Evolutionary conservation across 2,888 invertebrate genomes (phyloP).

Genomic region (Ramazzottius varieornatus): DNA sequence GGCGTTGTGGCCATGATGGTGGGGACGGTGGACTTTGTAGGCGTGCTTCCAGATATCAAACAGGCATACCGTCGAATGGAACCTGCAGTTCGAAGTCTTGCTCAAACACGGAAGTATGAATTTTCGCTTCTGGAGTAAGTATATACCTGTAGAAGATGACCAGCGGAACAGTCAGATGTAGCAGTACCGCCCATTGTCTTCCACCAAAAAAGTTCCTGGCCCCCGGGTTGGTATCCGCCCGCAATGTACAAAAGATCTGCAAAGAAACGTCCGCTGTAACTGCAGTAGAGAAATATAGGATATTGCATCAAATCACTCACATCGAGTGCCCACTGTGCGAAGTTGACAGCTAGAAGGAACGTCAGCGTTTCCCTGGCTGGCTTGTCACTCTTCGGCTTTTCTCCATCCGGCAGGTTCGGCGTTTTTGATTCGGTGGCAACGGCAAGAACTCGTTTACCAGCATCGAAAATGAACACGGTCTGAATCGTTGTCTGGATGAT

Average conservation of each 20-base stretch:
- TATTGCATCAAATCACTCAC: too few species aligned
- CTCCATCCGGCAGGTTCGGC: background rate
- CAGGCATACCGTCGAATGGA: background rate
- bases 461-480: background rate
- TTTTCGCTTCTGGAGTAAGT: background rate
- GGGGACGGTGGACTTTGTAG: background rate
- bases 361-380: background rate
- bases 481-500: background rate
- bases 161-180: background rate
- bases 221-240: background rate
- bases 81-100: background rate
- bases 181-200: background rate
- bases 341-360: background rate
- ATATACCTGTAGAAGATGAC: background rate
- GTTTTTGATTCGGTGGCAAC: background rate
- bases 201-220: background rate
- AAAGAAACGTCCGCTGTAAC: background rate
- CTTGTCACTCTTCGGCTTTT: background rate
- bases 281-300: too few species aligned
- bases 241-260: background rate
- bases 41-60: conserved; percentile 1
- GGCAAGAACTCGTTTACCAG: background rate
- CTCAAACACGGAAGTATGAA: background rate
- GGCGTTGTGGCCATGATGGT: too few species aligned
- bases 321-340: background rate